Base-by-base conservation (phyloP, 2,797 vertebrate genomes). In the Enteromius radiatus region DNA sequence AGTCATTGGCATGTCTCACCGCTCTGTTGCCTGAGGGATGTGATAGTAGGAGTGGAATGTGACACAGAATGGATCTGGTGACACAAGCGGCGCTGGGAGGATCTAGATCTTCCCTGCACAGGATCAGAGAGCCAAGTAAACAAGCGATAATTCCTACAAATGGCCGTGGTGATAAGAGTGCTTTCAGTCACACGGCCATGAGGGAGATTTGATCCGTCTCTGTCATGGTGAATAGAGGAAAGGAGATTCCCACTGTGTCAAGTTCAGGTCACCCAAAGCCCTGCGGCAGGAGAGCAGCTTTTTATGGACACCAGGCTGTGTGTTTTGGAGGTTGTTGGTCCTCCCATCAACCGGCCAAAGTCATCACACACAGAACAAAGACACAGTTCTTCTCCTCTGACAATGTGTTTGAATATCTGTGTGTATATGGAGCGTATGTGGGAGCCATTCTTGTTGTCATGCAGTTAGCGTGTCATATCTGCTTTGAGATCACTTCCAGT, bases 301-400 rank as follows among this genome's bases (percentile, higher is more conserved):
- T 87, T 78, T 79, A 82, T 47, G 78, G 54, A 83, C n/a, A 15
- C 33, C 47, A 49, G 45, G 38, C 70, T 86, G 85, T 85, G 84
- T 85, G 82, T 88, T 83, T 84, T 86, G 84, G 83, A 88, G 87
- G 43, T 81, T 83, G 80, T 79, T 2, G 73, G 69, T 78, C 80
- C 67, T 76, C 28, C 73, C 33, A 67, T 81, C 67, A 68, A 59
- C 61, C 54, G 1, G 86, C 86, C 86, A 88, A 88, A 86, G 78
- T 83, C 78, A 87, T 86, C 88, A 87, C 78, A 86, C 74, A 68
- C 54, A 83, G 86, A 83, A 88, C 86, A 86, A 86, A 87, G 86
- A 63, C 52, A 75, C 31, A 33, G 19, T 86, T 86, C 78, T 88
- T 83, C 49, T 28, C 26, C 2, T 61, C 26, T 47, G 26, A 63